Percentiles rank a stretch among this genome's conserved stretches.
phyloP scores from a whole-genome alignment of 2,113 vertebrate genomes.

The Anoplopoma fimbria region DNA sequence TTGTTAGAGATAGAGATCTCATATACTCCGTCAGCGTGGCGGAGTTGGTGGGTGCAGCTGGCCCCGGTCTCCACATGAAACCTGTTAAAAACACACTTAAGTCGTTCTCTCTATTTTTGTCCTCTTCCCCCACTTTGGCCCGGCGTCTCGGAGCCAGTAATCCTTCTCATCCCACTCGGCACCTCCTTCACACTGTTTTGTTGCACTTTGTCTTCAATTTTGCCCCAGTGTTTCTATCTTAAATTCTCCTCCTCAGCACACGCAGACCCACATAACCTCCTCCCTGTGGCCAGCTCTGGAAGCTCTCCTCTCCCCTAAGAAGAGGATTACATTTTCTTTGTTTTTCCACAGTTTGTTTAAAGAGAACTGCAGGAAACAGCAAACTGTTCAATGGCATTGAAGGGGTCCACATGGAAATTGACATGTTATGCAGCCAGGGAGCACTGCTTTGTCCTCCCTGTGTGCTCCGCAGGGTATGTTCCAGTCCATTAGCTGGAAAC shows the following conservation, averaged over 20 bases:
- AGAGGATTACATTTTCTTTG: conserved; percentile 57
- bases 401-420: conserved; percentile 26
- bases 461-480: conserved; percentile 34
- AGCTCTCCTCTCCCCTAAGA: conserved; percentile 25
- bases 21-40: conserved; percentile 41
- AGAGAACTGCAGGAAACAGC: conserved; percentile 30
- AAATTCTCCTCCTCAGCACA: conserved; percentile 53
- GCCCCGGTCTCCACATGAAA: conserved; percentile 40
- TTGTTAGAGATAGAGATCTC: conserved; percentile 45
- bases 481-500: conserved; percentile 48
- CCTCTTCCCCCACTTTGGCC: conserved; percentile 52
- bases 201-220: conserved; percentile 59
- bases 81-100: conserved; percentile 41
- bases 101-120: conserved; percentile 59
- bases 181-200: conserved; percentile 68
- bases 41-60: conserved; percentile 52
- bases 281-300: conserved; percentile 24
- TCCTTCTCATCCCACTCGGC: conserved; percentile 67
- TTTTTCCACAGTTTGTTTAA: conserved; percentile 44
- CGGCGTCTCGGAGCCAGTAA: conserved; percentile 43
- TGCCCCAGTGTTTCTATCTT: conserved; percentile 46
- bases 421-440: conserved; percentile 27
- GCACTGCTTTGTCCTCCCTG: no score
- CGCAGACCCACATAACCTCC: conserved; percentile 36
- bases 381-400: conserved; percentile 37